Percentiles rank a stretch among this genome's conserved stretches.
phyloP scores from a whole-genome alignment of 2,888 invertebrate species.

The Heteropelma amictum region DNA sequence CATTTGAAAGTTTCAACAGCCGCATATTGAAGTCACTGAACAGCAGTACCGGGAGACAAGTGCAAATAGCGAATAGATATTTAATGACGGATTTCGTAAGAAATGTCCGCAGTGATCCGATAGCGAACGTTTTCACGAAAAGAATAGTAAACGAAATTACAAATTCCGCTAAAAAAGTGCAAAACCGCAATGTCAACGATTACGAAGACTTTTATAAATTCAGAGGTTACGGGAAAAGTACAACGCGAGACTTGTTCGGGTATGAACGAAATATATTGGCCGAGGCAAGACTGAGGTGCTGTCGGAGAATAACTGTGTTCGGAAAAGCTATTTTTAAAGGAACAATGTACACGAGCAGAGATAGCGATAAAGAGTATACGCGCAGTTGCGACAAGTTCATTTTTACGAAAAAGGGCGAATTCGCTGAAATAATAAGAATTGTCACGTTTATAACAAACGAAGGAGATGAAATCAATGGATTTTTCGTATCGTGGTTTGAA shows the following conservation, averaged over 20 bases:
- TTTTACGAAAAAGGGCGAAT: conserved; percentile 12
- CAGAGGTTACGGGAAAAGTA: conserved; percentile 14
- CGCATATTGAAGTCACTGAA: conserved; percentile 31
- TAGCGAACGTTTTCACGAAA: conserved; percentile 14
- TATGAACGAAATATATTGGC: conserved; percentile 11
- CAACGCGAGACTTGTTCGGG: conserved; percentile 3
- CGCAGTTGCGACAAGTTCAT: conserved; percentile 29
- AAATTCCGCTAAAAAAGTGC: conserved; percentile 25
- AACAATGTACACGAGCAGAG: conserved; percentile 30
- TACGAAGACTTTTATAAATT: conserved; percentile 22
- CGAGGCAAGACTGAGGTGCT: conserved; percentile 22
- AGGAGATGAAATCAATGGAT: conserved; percentile 19
- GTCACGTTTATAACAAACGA: conserved; percentile 27
- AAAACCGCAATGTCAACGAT: conserved; percentile 14
- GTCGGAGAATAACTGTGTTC: conserved; percentile 20
- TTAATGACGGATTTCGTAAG: conserved; percentile 30
- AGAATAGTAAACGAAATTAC: conserved; percentile 30
- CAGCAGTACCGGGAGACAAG: conserved; percentile 34
- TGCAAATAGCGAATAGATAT: conserved; percentile 35
- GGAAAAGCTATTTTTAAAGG: conserved; percentile 35
- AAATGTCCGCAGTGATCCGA: conserved; percentile 20
- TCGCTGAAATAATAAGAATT: conserved; percentile 31
- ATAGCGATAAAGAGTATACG: conserved; percentile 25
- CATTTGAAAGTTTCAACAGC: conserved; percentile 36
- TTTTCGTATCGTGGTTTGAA: conserved; percentile 27